These are phyloP conservation scores for Dicyrtomina minuta DNA, from an alignment of 2,888 invertebrate species.

Conservation along the genomic window DNA sequence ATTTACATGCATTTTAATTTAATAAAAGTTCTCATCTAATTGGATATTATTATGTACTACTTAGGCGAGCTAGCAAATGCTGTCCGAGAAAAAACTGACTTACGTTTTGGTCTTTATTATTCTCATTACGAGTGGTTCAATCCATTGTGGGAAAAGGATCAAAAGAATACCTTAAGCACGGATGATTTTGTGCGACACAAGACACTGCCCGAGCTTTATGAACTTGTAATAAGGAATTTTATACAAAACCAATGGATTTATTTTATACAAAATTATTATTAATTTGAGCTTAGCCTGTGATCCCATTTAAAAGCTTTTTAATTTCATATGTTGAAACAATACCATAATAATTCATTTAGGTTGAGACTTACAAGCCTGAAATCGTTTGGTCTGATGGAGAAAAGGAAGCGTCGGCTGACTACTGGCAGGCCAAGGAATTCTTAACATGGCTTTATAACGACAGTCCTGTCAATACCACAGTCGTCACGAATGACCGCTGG, in stretches of 20 bases:
- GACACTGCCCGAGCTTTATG: constrained; percentile 75
- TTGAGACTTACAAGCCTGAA: constrained; percentile 65
- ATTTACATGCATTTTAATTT: not conserved
- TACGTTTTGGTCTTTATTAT: constrained; percentile 82
- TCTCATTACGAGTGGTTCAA: constrained; percentile 87
- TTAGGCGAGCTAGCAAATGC: constrained; percentile 70
- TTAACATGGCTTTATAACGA: too few relatives aligned
- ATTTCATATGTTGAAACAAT: too few relatives aligned
- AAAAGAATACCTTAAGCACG: constrained; percentile 64
- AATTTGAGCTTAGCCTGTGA: not conserved
- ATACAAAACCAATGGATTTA: not conserved
- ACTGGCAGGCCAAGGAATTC: constrained; percentile 82
- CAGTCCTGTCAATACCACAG: constrained; percentile 79
- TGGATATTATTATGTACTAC: constrained; percentile 53
- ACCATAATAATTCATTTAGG: constrained; percentile 67
- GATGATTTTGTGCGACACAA: constrained; percentile 70
- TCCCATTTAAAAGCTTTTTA: not conserved
- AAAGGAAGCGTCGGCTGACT: constrained; percentile 80
- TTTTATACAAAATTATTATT: not conserved
- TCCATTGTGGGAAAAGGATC: constrained; percentile 74
- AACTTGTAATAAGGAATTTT: constrained; percentile 62
- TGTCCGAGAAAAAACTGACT: constrained; percentile 63
- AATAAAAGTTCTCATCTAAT: constrained; percentile 13
- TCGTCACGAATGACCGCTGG: constrained; percentile 95
- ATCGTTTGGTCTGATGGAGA: constrained; percentile 93